Percentiles rank a stretch among this genome's conserved stretches.
These are phyloP conservation scores for Eublepharis macularius DNA, from an alignment of 2,113 vertebrate genomes.

Conservation along the genomic window DNA sequence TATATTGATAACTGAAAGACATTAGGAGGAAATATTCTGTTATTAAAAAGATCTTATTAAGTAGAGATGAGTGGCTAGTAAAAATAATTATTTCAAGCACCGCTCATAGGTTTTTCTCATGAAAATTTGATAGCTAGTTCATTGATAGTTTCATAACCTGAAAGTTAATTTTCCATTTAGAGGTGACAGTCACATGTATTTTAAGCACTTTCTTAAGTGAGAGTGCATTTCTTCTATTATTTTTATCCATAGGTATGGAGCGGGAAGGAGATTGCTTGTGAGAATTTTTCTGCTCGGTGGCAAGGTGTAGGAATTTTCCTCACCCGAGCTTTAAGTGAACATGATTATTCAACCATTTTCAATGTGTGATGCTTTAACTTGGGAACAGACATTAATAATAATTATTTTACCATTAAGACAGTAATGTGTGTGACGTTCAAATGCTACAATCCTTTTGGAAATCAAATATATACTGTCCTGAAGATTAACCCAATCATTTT, in stretches of 20 bases:
- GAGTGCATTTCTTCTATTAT: not conserved
- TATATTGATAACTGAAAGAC: slow-evolving; percentile 14
- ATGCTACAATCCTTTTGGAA: too few relatives aligned
- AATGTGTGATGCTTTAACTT: not conserved
- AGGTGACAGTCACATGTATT: not conserved
- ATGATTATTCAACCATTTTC: too few relatives aligned
- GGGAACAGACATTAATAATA: not conserved
- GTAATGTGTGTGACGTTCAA: not conserved
- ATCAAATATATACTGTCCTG: not conserved
- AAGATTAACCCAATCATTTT: not conserved
- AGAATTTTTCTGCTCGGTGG: not conserved
- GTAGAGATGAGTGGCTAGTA: not conserved
- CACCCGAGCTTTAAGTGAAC: not conserved
- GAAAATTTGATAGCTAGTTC: slow-evolving; percentile 10
- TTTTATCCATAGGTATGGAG: not conserved
- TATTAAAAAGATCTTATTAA: slow-evolving; percentile 7
- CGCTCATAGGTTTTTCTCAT: slow-evolving; percentile 4
- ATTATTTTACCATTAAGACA: not conserved
- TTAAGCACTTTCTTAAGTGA: not conserved
- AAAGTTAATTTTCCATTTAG: slow-evolving; percentile 30
- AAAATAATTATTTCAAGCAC: slow-evolving; percentile 26
- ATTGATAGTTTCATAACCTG: slow-evolving; percentile 7
- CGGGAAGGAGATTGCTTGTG: not conserved
- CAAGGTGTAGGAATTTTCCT: not conserved
- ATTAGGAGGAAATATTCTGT: slow-evolving; percentile 13